Conservation (phyloP, 2,113 vertebrate genomes). For the Geothlypis trichas region DNA sequence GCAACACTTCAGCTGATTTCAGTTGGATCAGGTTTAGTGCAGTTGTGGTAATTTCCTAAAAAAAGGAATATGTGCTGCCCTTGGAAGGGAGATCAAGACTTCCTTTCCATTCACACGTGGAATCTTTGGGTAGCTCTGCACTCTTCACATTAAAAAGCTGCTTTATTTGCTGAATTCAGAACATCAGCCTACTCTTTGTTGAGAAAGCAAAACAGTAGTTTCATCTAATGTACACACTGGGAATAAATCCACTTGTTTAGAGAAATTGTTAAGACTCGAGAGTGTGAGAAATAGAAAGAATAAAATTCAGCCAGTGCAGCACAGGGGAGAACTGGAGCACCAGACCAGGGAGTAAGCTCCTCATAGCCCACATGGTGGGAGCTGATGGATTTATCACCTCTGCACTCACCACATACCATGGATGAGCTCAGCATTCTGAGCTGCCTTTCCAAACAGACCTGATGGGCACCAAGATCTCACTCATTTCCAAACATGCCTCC, state of each 20-base stretch:
- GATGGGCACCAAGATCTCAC: not conserved
- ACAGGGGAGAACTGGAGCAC: rapidly evolving
- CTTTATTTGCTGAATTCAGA: not conserved
- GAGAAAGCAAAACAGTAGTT: not conserved
- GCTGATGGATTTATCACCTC: not conserved
- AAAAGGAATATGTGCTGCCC: not conserved
- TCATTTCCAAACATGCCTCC: not conserved
- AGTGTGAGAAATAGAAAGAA: not conserved
- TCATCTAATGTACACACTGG: not conserved
- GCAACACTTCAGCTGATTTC: not conserved
- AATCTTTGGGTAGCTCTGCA: not conserved
- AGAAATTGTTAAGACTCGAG: not conserved
- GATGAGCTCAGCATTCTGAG: not conserved
- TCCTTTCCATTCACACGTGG: not conserved
- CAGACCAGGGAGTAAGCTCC: not conserved
- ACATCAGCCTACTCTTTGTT: not conserved
- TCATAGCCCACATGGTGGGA: not conserved
- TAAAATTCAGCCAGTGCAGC: not conserved
- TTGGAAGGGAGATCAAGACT: not conserved
- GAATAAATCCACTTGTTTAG: not conserved
- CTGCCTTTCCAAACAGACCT: not conserved
- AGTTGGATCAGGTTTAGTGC: not conserved
- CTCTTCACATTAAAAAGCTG: not conserved
- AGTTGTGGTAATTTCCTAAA: not conserved
- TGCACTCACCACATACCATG: not conserved